phyloP scores from a whole-genome alignment of 2,113 vertebrate genomes.

The Gadus macrocephalus region DNA sequence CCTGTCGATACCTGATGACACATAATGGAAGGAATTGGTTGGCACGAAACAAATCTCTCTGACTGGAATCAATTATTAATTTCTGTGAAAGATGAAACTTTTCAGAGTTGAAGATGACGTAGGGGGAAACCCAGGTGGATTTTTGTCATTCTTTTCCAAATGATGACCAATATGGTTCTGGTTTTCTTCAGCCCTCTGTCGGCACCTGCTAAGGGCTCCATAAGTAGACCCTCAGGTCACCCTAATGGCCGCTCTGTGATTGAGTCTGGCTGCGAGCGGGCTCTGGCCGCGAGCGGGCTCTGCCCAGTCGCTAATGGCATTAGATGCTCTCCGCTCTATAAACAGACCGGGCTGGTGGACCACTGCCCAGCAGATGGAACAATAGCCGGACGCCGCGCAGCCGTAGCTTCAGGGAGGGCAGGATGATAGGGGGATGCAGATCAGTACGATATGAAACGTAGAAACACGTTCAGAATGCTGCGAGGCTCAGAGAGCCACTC shows the following conservation, averaged over 20 bases:
- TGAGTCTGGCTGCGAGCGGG: constrained; percentile 42
- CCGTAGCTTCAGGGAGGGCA: too few species aligned
- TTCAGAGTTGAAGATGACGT: background rate
- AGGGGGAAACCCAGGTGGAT: background rate
- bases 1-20: too few species aligned
- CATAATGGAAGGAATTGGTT: too few species aligned
- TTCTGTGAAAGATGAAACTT: background rate
- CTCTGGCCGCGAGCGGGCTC: too few species aligned
- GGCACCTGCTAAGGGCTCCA: background rate
- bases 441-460: too few species aligned
- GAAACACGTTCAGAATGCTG: too few species aligned
- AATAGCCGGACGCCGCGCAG: background rate
- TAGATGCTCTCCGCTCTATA: constrained; percentile 37
- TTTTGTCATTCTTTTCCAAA: constrained; percentile 20
- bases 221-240: constrained; percentile 14
- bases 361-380: constrained; percentile 6
- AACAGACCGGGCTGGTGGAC: constrained; percentile 17
- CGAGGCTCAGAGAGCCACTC: too few species aligned
- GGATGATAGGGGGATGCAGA: too few species aligned
- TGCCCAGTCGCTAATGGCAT: constrained; percentile 48
- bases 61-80: too few species aligned
- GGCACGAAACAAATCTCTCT: background rate
- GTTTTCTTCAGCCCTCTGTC: background rate
- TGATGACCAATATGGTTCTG: constrained; percentile 18
- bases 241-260: constrained; percentile 53